Percentiles rank a stretch among this genome's conserved stretches.
Evolutionary conservation across 2,888 invertebrate species (phyloP).

Genomic region (Amphipoea lucens): DNA sequence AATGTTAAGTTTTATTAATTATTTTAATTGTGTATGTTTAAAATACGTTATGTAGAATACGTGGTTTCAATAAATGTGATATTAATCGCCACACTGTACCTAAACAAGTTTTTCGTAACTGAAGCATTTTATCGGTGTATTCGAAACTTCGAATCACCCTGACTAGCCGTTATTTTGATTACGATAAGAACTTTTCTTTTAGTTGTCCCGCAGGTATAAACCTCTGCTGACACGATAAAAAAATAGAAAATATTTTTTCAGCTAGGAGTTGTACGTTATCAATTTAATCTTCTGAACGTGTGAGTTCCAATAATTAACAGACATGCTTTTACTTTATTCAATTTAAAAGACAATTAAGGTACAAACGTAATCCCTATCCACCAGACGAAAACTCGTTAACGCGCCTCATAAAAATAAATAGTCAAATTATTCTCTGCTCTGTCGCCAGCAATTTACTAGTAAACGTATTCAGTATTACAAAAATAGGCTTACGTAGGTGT

Average conservation of each 20-base stretch:
- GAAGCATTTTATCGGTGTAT: too few species aligned
- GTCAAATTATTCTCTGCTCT: constrained; percentile 9
- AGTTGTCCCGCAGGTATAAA: too few species aligned
- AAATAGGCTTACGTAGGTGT: constrained; percentile 20
- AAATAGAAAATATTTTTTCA: neutral
- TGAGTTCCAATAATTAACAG: neutral
- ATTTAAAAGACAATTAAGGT: constrained; percentile 23
- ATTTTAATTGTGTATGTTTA: neutral
- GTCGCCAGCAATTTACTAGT: constrained; percentile 9
- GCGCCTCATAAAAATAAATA: constrained; percentile 15
- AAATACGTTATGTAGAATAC: neutral
- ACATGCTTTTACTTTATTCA: neutral
- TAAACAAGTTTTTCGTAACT: neutral
- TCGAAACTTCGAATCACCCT: neutral
- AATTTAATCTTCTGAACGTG: neutral
- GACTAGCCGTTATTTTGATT: neutral
- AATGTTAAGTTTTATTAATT: too few species aligned
- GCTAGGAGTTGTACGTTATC: neutral
- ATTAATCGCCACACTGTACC: too few species aligned
- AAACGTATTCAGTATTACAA: constrained; percentile 12
- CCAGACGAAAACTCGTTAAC: neutral
- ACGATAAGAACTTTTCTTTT: neutral
- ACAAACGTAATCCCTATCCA: neutral
- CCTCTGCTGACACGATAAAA: neutral
- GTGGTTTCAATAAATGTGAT: too few species aligned